Evolutionary conservation across 2,797 vertebrate species (phyloP).

Genomic region (Hippocampus kuda): DNA sequence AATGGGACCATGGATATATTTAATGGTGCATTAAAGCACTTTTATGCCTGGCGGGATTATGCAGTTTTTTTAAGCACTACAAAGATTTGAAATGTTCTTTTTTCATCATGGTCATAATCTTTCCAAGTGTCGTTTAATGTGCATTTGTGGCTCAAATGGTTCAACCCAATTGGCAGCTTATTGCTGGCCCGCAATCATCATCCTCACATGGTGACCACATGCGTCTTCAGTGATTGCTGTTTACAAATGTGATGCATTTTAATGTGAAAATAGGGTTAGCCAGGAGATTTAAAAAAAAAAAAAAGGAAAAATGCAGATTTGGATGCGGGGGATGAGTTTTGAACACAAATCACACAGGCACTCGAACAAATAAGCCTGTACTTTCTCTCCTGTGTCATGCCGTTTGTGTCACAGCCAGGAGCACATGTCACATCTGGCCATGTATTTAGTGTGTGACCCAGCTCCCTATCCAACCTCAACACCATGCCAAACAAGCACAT

Average conservation of each 20-base stretch:
- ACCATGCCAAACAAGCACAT: slow-evolving; percentile 49
- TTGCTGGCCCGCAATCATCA: slow-evolving; percentile 5
- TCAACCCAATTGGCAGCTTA: slow-evolving; percentile 3
- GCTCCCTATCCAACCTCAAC: slow-evolving; percentile 18
- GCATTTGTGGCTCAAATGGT: background rate
- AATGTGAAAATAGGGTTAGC: background rate
- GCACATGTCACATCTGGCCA: slow-evolving; percentile 51
- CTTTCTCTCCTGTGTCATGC: slow-evolving; percentile 26
- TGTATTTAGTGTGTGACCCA: slow-evolving; percentile 28
- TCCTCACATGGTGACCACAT: slow-evolving; percentile 47
- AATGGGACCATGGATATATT: too few relatives aligned
- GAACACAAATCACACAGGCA: slow-evolving; percentile 5
- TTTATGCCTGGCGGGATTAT: too few relatives aligned
- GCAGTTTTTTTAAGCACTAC: background rate
- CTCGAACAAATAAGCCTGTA: slow-evolving; percentile 28
- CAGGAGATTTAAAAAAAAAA: background rate
- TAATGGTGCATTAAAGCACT: too few relatives aligned
- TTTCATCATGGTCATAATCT: background rate
- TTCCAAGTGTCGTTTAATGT: background rate
- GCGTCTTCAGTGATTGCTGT: slow-evolving; percentile 24
- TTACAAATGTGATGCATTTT: background rate
- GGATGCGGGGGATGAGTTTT: background rate
- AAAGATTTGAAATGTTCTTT: background rate
- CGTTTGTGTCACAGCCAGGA: slow-evolving; percentile 44
- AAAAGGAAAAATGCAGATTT: background rate